These are phyloP conservation scores for Hirundichthys speculiger DNA, from an alignment of 2,113 vertebrate species.

Conservation along the genomic window DNA sequence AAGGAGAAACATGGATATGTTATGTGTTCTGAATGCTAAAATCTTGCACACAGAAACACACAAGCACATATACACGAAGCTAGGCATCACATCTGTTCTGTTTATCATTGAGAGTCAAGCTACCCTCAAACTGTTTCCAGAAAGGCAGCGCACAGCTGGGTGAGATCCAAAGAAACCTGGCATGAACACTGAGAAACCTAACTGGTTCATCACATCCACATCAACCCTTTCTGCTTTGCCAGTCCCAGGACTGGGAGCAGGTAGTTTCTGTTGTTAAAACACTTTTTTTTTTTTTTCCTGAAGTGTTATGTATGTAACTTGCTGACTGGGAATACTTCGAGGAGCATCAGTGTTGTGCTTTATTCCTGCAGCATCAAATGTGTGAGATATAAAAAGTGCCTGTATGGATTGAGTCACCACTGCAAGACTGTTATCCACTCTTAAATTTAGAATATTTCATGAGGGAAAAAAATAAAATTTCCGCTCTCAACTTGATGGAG, in stretches of 20 bases:
- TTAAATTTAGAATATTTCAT: too few relatives aligned
- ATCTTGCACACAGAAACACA: slow-evolving; percentile 31
- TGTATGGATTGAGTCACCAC: too few relatives aligned
- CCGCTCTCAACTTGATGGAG: too few relatives aligned
- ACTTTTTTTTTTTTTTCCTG: background rate
- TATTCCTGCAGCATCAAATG: too few relatives aligned
- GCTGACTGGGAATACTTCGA: too few relatives aligned
- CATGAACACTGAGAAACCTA: slow-evolving; percentile 3
- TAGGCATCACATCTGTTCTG: slow-evolving; percentile 29
- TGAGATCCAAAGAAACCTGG: slow-evolving; percentile 12
- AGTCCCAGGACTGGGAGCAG: slow-evolving; percentile 2
- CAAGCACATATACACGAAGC: slow-evolving; percentile 22
- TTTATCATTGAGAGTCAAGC: slow-evolving; percentile 10
- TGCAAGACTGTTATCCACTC: too few relatives aligned
- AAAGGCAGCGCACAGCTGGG: slow-evolving; percentile 33
- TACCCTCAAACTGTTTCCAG: slow-evolving; percentile 9
- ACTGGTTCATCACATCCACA: slow-evolving; percentile 1
- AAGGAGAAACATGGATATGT: slow-evolving; percentile 53
- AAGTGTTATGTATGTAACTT: background rate
- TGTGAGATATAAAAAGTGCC: too few relatives aligned
- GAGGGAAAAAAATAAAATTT: too few relatives aligned
- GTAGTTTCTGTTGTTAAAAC: slow-evolving; percentile 1
- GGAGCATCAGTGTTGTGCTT: too few relatives aligned
- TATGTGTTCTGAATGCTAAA: slow-evolving; percentile 53
- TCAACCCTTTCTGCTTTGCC: background rate